Evolutionary conservation across 2,797 vertebrate species (phyloP), one percentile per base, ranked within the genome.

Genomic region (Luscinia megarhynchos): DNA sequence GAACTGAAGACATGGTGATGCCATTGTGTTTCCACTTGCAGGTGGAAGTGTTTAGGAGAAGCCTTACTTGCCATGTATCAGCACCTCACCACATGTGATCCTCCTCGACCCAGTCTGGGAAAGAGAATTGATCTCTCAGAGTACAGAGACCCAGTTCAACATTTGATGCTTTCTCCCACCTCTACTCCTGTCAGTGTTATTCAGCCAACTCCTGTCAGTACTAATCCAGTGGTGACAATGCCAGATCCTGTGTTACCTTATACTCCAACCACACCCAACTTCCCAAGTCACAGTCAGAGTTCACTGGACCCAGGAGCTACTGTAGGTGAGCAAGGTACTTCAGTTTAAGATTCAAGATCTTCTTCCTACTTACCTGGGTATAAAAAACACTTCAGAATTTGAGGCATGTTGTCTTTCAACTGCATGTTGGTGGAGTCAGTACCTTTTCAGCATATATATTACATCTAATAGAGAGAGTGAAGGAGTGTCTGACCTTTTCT

Each of bases 11-110:
- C 16, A 12, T 34, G 80, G 29, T 63, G 51, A 29, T 84, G 41
- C 36, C 0, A 0, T 36, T 87, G 43, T 84, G 45, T 85, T 81
- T 73, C 57, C 46, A 18, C 45, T 11, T 67, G n/a, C 96, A 99
- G 99, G 74, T 99, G 99, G 99, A 99, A 98, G 96, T 98, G 98
- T 92, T 97, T 99, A 4, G 99, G 99, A 2, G 99, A 99, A 97
- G 98, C 98, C 89, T 95, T 99, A 61, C 96, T 99, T 83, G 98
- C 98, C 32, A 99, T 99, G 98, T 99, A 99, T 97, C 98, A 97
- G 92, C 98, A 99, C 94, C 98, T 99, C 89, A 99, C 99, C 20
- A 99, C 98, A 2, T 99, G 99, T 21, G 98, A 99, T 83, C 98
- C 98, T 7, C 99, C 99, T 29, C 98, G 98, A 13, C 99, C 98